Base-by-base conservation (phyloP, 2,888 invertebrate genomes). In the Synanthedon andrenaeformis region DNA sequence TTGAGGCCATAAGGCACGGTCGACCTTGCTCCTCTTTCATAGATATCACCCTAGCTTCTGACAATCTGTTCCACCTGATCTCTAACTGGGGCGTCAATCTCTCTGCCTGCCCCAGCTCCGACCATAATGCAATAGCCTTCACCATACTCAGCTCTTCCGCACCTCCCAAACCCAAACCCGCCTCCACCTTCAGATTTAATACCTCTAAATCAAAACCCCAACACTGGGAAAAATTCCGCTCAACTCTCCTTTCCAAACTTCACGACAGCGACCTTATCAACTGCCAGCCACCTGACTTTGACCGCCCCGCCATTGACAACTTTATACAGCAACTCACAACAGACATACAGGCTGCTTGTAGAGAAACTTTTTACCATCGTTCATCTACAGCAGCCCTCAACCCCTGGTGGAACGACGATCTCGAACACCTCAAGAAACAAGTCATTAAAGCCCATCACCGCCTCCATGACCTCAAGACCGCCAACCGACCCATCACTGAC, bases 71-170 rank as follows among this genome's bases (percentile, higher is more conserved):
- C 17, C 12, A 17, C 3, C 10, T n/a, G 0, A 35, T 53, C 0
- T 1, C 1, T 6, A 4, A 52, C 3, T 52, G 45, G 52, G 12
- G 13, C 12, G 52, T 52, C 1, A 41, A 52, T 13, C 4, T 14
- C 0, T 11, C 28, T 0, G 42, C 53, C 0, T 58, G 56, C 6
- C 51, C 58, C 0, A 23, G 52, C 0, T 56, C 58, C 0, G 57
- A 62, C 6, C 61, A 62, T 12, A 49, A 57, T 11, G 52, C 55
- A 2, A 55, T 62, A 1, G 14, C 0, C n/a, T 41, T 1, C n/a
- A 51, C 35, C 4, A 1, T 6, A 4, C n/a, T 1, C 5, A 51
- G 3, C 51, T 2, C 11, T 3, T 3, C 2, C 14, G 4, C 3
- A 2, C 1, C 23, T 3, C 23, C 41, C 0, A 51, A 45, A 3